Conservation (phyloP, 2,888 invertebrate species). For the Nomada lathburiana region DNA sequence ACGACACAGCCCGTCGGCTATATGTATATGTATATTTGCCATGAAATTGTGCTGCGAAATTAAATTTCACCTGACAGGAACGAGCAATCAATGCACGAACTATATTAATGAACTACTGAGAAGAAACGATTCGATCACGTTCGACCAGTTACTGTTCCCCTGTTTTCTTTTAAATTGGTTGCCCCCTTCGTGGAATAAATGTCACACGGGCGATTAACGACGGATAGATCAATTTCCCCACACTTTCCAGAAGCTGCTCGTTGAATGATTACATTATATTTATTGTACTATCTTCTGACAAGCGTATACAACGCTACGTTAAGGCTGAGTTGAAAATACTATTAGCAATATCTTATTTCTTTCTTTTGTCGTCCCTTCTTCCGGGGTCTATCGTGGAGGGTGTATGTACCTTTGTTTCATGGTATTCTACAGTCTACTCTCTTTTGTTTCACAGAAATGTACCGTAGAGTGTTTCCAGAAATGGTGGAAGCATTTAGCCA, state of each 20-base stretch:
- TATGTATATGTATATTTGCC: slow-evolving; percentile 20
- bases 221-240: slow-evolving; percentile 9
- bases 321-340: not conserved
- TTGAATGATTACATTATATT: not conserved
- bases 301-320: not conserved
- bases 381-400: not conserved
- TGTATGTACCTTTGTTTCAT: not conserved
- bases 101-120: slow-evolving; percentile 45
- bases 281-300: not conserved
- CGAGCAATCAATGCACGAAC: slow-evolving; percentile 36
- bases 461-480: not conserved
- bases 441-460: not conserved
- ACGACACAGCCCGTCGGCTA: not conserved
- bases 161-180: not conserved
- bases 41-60: slow-evolving; percentile 52
- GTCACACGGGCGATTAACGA: not conserved
- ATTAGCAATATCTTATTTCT: not conserved
- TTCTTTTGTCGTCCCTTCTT: not conserved
- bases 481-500: not conserved
- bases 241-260: not conserved
- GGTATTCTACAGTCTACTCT: too few species aligned
- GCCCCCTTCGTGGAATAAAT: not conserved
- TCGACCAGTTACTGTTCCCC: slow-evolving; percentile 8
- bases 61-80: slow-evolving; percentile 21
- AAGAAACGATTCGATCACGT: slow-evolving; percentile 24